Base-by-base conservation (phyloP, 1,140 invertebrate species). In the Spodoptera frugiperda region DNA sequence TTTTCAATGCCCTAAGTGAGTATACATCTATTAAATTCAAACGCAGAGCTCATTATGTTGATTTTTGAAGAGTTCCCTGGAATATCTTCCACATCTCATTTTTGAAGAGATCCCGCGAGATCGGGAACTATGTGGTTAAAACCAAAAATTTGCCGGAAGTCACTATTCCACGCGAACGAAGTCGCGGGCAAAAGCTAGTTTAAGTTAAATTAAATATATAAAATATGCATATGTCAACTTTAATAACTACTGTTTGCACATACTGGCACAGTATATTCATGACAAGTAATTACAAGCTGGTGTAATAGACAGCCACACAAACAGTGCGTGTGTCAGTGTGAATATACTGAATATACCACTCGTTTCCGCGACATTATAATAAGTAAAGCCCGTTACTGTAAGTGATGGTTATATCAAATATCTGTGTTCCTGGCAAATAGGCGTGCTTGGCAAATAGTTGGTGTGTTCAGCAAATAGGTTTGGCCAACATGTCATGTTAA, bases 341-440 rank as follows among this genome's bases (percentile, higher is more conserved):
- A 25, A 33, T 54, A 44, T 49, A 39, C 39, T 33, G 46, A 46
- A 51, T 49, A 48, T 46, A 48, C 48, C 19, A 30, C 44, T 21
- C 14, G 46, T 72, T 63, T 68, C 71, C 30, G 71, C 39, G 61
- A 70, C 72, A 74, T 68, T 79, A 71, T 68, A 61, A 78, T 75
- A 65, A 71, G 65, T 71, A 44, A 55, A 70, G 19, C 30, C 74
- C 55, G 71, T 61, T 72, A 74, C 39, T 30, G 19, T 74, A 80
- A 77, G 48, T 73, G 53, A 70, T 70, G 79, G 65, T 75, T 74
- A 61, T 53, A 74, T 71, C 51, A 46, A 80, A 74, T 77, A 77
- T 80, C 70, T 46, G 57, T 61, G 46, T 78, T 55, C 15, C 53
- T 51, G 2, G 54, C 70, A 73, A 59, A 73, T 53, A 72, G 33